These are phyloP conservation scores for Epinotia demarniana DNA, from an alignment of 2,888 invertebrate species.

Conservation along the genomic window DNA sequence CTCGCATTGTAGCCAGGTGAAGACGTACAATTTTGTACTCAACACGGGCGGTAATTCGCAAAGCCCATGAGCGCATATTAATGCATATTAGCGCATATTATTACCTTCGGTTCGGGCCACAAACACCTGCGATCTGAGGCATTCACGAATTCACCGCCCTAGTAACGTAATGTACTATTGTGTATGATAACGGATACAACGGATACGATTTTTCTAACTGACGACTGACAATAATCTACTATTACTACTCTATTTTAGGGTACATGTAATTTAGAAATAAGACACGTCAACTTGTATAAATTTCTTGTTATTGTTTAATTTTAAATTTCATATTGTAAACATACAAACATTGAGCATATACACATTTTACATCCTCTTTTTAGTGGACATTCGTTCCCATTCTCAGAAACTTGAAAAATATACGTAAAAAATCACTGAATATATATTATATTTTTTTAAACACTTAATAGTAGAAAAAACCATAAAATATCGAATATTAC, in stretches of 20 bases:
- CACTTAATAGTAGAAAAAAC: background rate
- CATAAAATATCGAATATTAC: background rate
- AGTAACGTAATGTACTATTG: too few species aligned
- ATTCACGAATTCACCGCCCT: too few species aligned
- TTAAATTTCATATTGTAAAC: conserved; percentile 31
- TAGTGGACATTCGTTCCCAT: background rate
- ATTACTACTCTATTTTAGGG: conserved; percentile 14
- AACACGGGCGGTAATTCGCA: too few species aligned
- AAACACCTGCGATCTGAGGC: too few species aligned
- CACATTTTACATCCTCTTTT: conserved; percentile 2
- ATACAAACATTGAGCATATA: conserved; percentile 40
- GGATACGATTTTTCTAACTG: conserved; percentile 13
- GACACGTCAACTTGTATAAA: conserved; percentile 3
- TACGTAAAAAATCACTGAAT: background rate
- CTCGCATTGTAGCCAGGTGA: too few species aligned
- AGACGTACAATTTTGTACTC: too few species aligned
- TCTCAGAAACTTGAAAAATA: background rate
- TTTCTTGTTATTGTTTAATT: conserved; percentile 22
- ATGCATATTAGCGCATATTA: too few species aligned
- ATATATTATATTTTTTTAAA: background rate
- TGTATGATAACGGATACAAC: too few species aligned
- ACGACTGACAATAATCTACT: conserved; percentile 26
- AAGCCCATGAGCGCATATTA: too few species aligned
- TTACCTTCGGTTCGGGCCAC: too few species aligned
- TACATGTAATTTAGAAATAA: conserved; percentile 23